phyloP scores from a whole-genome alignment of 2,888 invertebrate genomes.

The Acanthopleura granulata region DNA sequence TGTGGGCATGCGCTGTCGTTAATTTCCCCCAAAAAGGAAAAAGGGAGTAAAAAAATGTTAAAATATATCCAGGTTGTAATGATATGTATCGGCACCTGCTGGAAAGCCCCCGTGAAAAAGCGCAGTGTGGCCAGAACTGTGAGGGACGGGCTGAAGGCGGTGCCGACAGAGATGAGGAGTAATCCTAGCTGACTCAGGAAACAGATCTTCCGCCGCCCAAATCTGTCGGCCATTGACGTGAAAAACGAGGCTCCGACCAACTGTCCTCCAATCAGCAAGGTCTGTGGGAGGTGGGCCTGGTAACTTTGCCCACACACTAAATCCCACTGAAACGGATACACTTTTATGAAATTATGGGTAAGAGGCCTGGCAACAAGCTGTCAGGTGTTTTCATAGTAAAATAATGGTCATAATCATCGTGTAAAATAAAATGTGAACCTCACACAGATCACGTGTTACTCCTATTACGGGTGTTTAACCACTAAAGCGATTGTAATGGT shows the following conservation, averaged over 20 bases:
- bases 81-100: conserved; percentile 5
- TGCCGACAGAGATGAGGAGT: neutral
- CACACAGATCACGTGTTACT: no score
- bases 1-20: neutral
- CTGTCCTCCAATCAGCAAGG: neutral
- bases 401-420: no score
- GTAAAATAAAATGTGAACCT: no score
- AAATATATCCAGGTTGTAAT: no score
- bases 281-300: conserved; percentile 6
- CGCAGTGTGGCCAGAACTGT: neutral
- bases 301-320: conserved; percentile 15
- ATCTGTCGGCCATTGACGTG: conserved; percentile 14
- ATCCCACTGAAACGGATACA: conserved; percentile 13
- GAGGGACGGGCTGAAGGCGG: neutral
- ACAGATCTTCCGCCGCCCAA: conserved; percentile 9
- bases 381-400: no score
- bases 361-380: no score
- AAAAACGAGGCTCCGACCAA: conserved; percentile 13
- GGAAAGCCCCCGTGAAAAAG: neutral
- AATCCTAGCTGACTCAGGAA: neutral
- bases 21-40: neutral
- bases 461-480: no score
- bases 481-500: no score
- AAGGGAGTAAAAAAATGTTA: no score
- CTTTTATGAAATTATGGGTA: no score